Base-by-base conservation (phyloP, 2,797 vertebrate genomes). In the Xenopus petersii region DNA sequence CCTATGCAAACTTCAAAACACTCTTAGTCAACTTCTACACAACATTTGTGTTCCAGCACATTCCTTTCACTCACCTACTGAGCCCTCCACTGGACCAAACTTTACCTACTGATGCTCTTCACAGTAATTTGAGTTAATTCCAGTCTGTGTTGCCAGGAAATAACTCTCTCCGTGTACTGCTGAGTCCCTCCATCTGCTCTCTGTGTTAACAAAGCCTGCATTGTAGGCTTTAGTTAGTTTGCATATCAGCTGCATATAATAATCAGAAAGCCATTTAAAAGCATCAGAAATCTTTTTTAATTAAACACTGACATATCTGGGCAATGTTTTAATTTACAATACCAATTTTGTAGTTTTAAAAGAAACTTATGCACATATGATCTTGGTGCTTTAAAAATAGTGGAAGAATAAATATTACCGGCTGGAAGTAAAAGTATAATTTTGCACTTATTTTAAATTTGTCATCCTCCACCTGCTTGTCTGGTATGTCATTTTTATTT, bases 1-100 rank as follows among this genome's bases (percentile, higher is more conserved):
- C 82, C 55, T 81, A 82, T 49, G 83, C 82, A 85, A 85, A 86
- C 84, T 82, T 81, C 36, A 63, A 67, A 33, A 82, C 77, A 64
- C 64, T 79, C 81, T 71, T 87, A 83, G 81, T 54, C 74, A 82
- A 82, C 75, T 75, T 86, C 60, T 70, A 81, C 68, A 77, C 73
- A 75, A 83, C 75, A 75, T 79, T 79, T 79, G 76, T 84, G 81
- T 73, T 81, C 21, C 0, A 77, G 79, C 49, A 79, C 84, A 84
- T 86, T 84, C 77, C 83, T 81, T 81, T 81, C 70, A 80, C 77
- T 82, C 69, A 81, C 81, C 80, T 81, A 82, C 82, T 82, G 77
- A 65, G 73, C 58, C 82, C 83, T 81, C 82, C 77, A 65, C 80
- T 86, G 83, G 81, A 82, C 75, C 79, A 82, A 73, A 0, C 1